Evolutionary conservation across 2,888 invertebrate genomes (phyloP), one percentile per base, ranked within the genome.

Genomic region (Agrotis puta): DNA sequence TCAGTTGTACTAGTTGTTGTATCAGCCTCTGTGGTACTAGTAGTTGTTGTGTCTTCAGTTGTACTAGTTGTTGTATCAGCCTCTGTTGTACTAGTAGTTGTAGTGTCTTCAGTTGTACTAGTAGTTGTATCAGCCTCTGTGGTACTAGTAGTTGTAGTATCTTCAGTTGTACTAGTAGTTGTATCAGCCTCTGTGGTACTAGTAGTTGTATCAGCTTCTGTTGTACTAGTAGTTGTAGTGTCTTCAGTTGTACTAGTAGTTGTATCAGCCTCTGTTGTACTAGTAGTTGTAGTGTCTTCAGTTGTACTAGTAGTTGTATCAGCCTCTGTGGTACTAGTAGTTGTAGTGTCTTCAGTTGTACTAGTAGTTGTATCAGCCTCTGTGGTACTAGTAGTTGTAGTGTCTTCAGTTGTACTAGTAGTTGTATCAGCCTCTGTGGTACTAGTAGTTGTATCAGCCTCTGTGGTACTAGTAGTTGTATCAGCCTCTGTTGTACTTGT

Each of bases 101-200:
- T 22, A n/a, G n/a, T n/a, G n/a, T 3, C 73, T 65, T 0, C 50
- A 13, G 74, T 72, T 0, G 70, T 64, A 2, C 58, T 24, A 2
- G 70, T 68, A 9, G n/a, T n/a, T 0, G 77, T 81, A 1, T 65
- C 18, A 0, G 73, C 64, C 11, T 59, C 45, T 20, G 61, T 54
- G 0, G 61, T 33, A 1, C 33, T 33, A 33, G n/a, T n/a, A n/a
- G n/a, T n/a, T n/a, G n/a, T n/a, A n/a, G n/a, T n/a, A n/a, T n/a
- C n/a, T n/a, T n/a, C n/a, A n/a, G n/a, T n/a, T n/a, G n/a, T n/a
- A n/a, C n/a, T n/a, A n/a, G 33, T 33, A 7, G 33, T 33, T 33
- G 33, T 33, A 6, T 33, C 33, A 0, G 33, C 47, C n/a, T n/a
- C n/a, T n/a, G n/a, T n/a, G n/a, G n/a, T n/a, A n/a, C n/a, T n/a